Evolutionary conservation across 2,888 invertebrate genomes (phyloP).

Genomic region (Parelbella ahira): DNA sequence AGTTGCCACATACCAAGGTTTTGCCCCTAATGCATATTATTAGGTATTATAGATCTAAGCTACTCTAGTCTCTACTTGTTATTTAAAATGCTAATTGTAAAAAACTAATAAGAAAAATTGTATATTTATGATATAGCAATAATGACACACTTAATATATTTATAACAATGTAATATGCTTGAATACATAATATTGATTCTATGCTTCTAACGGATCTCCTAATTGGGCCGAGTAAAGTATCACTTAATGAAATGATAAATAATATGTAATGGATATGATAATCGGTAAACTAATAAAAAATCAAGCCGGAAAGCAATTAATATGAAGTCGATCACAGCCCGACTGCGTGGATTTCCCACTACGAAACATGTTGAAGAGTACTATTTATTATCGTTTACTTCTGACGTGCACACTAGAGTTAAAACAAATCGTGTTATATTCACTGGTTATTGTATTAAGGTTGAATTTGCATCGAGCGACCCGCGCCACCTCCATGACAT

Average conservation of each 20-base stretch:
- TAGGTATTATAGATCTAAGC: too few relatives aligned
- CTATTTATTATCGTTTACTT: constrained; percentile 73
- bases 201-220: too few relatives aligned
- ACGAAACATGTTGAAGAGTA: constrained; percentile 71
- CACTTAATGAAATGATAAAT: constrained; percentile 3
- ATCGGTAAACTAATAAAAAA: constrained; percentile 49
- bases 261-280: constrained; percentile 10
- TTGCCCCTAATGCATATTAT: constrained; percentile 6
- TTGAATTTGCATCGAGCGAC: constrained; percentile 52
- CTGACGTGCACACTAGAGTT: constrained; percentile 61
- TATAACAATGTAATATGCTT: too few relatives aligned
- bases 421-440: constrained; percentile 45
- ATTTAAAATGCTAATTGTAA: too few relatives aligned
- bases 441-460: constrained; percentile 46
- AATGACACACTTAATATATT: too few relatives aligned
- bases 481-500: constrained; percentile 63
- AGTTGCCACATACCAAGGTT: constrained; percentile 14
- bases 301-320: constrained; percentile 64
- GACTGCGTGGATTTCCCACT: constrained; percentile 78
- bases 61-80: too few relatives aligned
- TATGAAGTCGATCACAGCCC: constrained; percentile 68
- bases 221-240: background rate
- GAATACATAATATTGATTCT: too few relatives aligned
- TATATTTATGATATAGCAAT: too few relatives aligned
- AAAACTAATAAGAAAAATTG: too few relatives aligned